Evolutionary conservation across 2,888 invertebrate species (phyloP), one percentile per base, ranked within the genome.

Genomic region (Himalopsyche japonica): DNA sequence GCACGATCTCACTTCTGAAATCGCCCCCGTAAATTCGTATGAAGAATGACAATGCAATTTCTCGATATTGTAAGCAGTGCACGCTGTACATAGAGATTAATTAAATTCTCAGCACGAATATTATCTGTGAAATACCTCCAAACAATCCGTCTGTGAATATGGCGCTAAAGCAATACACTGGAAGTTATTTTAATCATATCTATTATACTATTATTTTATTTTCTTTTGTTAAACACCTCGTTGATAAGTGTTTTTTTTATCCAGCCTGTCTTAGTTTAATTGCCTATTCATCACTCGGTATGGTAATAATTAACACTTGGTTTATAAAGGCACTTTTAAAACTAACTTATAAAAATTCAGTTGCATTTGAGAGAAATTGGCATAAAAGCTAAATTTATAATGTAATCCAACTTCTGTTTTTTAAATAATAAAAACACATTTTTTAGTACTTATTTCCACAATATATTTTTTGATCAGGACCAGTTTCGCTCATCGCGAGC

Each of bases 71-170:
- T 70, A 27, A 70, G 30, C 70, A 70, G 70, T 70, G 70, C 70
- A 70, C 70, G 70, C 70, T 27, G 70, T 70, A 27, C 15, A 70
- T 70, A 12, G 70, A 70, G 70, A 70, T 70, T 70, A 70, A 70
- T 70, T 70, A 70, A 70, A 70, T 70, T 70, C 70, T 70, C 70
- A 70, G 70, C 70, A 70, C 70, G 70, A 70, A 70, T 70, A 70
- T 70, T 70, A 70, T 70, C 70, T 27, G 70, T 70, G 70, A 27
- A 70, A 70, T 70, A 70, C 12, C 70, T 70, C 30, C 70, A 15
- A 70, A 70, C 70, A 70, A 70, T 70, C 70, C 30, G 30, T 4
- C 30, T 70, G 70, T 70, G 27, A 70, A 70, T 70, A 70, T 70
- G 70, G 70, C 70, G 70, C 70, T 70, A 27, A 70, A 15, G 70